A percentile compares a stretch with the other conserved stretches of the same genome.
phyloP scores from a whole-genome alignment of 2,797 vertebrate genomes.

The Apogon talboti region DNA sequence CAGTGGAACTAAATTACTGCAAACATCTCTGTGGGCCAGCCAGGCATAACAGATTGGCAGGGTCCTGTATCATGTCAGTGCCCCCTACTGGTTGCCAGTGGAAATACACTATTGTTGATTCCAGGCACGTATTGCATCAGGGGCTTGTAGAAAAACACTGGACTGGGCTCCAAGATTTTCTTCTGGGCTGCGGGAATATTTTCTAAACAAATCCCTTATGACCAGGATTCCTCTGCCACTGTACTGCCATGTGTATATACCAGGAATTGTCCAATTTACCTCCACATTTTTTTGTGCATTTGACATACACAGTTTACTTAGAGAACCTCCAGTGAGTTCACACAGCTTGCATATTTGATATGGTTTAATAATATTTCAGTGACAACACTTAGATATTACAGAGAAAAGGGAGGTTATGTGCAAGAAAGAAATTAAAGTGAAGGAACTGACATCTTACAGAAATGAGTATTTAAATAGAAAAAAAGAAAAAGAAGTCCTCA shows the following conservation, averaged over 20 bases:
- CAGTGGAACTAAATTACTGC: slow-evolving; percentile 87
- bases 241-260: slow-evolving; percentile 35
- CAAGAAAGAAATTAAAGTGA: slow-evolving; percentile 27
- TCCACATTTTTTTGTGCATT: slow-evolving; percentile 35
- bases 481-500: slow-evolving; percentile 30
- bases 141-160: slow-evolving; percentile 65
- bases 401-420: slow-evolving; percentile 7
- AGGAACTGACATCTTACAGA: slow-evolving; percentile 35
- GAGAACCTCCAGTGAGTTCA: slow-evolving; percentile 15
- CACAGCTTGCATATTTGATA: slow-evolving; percentile 6
- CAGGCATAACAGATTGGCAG: slow-evolving; percentile 80
- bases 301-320: slow-evolving; percentile 9
- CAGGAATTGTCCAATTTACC: slow-evolving; percentile 40
- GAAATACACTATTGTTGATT: slow-evolving; percentile 68
- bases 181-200: slow-evolving; percentile 73
- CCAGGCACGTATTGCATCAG: slow-evolving; percentile 60
- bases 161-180: slow-evolving; percentile 72
- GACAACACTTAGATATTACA: slow-evolving; percentile 8
- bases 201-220: slow-evolving; percentile 76
- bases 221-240: slow-evolving; percentile 63
- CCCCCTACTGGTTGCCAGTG: slow-evolving; percentile 78
- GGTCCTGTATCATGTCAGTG: slow-evolving; percentile 82
- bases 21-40: slow-evolving; percentile 84
- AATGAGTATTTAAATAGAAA: no score
- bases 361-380: slow-evolving; percentile 10